phyloP scores from a whole-genome alignment of 1,140 invertebrate genomes.

The Drosophila kanapiae region DNA sequence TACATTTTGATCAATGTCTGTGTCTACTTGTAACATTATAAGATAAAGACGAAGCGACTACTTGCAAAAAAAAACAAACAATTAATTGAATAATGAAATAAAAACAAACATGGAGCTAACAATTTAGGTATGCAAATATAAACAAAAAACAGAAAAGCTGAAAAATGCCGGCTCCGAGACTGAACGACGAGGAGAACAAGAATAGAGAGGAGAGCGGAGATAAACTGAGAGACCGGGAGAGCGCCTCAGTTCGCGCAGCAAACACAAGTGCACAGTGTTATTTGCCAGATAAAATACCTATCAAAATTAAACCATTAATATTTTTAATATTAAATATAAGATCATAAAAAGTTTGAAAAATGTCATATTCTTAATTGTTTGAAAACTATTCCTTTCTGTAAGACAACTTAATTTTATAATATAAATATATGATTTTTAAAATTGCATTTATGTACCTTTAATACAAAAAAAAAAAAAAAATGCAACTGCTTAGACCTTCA shows the following conservation, averaged over 20 bases:
- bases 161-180: slow-evolving; percentile 60
- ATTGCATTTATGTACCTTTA: too few species aligned
- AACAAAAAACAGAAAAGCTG: slow-evolving; percentile 60
- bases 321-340: too few species aligned
- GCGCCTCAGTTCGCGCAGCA: slow-evolving; percentile 15
- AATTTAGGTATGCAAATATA: slow-evolving; percentile 40
- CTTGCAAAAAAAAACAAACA: not conserved
- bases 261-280: slow-evolving; percentile 32
- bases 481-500: too few species aligned
- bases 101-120: slow-evolving; percentile 33
- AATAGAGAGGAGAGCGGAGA: slow-evolving; percentile 10
- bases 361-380: too few species aligned
- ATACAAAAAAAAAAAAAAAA: too few species aligned
- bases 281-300: not conserved
- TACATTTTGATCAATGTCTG: not conserved
- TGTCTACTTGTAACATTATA: not conserved
- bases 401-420: too few species aligned
- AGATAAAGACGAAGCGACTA: not conserved
- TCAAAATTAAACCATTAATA: not conserved
- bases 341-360: too few species aligned
- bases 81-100: slow-evolving; percentile 43
- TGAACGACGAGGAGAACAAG: slow-evolving; percentile 32
- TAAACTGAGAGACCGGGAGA: not conserved
- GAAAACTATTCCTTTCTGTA: too few species aligned
- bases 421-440: too few species aligned